These are phyloP conservation scores for Columba livia DNA, from an alignment of 2,113 vertebrate species.

Conservation along the genomic window DNA sequence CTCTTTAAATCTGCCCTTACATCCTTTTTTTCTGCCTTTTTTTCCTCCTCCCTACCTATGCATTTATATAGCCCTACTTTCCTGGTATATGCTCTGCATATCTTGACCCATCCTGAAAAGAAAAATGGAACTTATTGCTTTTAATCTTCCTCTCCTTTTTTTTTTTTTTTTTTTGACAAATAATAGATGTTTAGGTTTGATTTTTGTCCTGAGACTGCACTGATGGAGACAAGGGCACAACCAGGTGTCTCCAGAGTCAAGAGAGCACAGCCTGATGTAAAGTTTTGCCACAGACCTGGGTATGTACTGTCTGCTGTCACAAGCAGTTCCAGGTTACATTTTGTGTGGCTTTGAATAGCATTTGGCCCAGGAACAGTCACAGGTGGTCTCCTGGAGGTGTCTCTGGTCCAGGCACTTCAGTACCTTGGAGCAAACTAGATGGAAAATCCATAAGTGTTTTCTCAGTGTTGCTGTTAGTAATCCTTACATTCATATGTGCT, in stretches of 20 bases:
- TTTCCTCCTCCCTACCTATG: no score
- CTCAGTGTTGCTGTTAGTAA: background rate
- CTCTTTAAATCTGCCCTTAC: background rate
- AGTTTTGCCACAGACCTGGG: background rate
- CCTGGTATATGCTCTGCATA: background rate
- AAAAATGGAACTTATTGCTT: background rate
- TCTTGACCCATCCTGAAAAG: background rate
- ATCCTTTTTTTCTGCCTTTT: background rate
- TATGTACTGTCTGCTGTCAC: background rate
- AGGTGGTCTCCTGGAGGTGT: background rate
- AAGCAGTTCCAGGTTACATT: background rate
- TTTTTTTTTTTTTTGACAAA: background rate
- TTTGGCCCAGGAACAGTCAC: background rate
- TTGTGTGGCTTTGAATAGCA: background rate
- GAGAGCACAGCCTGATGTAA: background rate
- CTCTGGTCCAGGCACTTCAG: background rate
- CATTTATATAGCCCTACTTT: background rate
- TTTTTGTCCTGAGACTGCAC: background rate
- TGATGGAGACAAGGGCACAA: background rate
- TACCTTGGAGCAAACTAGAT: background rate
- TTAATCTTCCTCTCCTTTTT: background rate
- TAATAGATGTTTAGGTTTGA: background rate
- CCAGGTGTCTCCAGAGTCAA: background rate
- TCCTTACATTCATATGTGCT: background rate
- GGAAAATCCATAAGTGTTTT: background rate